A percentile compares a stretch with the other conserved stretches of the same genome.
These are phyloP conservation scores for Sebastes aleutianus DNA, from an alignment of 2,797 vertebrate species.

Conservation along the genomic window DNA sequence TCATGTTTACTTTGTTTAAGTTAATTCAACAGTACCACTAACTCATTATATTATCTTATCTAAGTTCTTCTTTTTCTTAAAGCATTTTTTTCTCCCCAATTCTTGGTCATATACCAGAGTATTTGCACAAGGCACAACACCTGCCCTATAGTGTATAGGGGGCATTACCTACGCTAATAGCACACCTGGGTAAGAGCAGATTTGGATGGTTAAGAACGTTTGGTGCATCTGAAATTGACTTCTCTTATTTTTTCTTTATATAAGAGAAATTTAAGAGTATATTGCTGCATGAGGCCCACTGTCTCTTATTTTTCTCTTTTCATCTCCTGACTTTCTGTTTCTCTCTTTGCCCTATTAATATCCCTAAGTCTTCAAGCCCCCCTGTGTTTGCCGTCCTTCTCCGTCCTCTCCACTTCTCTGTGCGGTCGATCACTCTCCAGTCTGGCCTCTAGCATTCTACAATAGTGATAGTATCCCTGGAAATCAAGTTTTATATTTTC, in stretches of 20 bases:
- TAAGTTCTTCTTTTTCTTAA: too few relatives aligned
- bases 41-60: too few relatives aligned
- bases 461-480: constrained; percentile 25
- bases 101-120: not conserved
- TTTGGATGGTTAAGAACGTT: too few relatives aligned
- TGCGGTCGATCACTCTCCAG: constrained; percentile 6
- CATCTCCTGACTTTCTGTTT: constrained; percentile 7
- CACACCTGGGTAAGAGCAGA: not conserved
- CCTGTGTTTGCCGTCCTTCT: constrained; percentile 15
- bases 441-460: constrained; percentile 28
- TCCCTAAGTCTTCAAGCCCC: constrained; percentile 5
- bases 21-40: too few relatives aligned
- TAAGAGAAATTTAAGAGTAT: too few relatives aligned
- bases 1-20: too few relatives aligned
- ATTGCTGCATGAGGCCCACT: not conserved
- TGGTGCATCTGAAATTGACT: too few relatives aligned
- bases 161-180: not conserved
- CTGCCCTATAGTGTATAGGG: too few relatives aligned
- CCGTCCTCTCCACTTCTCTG: constrained; percentile 4
- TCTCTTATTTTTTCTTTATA: too few relatives aligned
- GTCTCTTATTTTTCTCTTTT: constrained; percentile 15
- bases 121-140: too few relatives aligned
- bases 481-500: constrained; percentile 50
- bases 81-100: not conserved
- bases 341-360: constrained; percentile 22